Evolutionary conservation across 2,888 invertebrate species (phyloP), one percentile per base, ranked within the genome.

Genomic region (Oscheius sp.): DNA sequence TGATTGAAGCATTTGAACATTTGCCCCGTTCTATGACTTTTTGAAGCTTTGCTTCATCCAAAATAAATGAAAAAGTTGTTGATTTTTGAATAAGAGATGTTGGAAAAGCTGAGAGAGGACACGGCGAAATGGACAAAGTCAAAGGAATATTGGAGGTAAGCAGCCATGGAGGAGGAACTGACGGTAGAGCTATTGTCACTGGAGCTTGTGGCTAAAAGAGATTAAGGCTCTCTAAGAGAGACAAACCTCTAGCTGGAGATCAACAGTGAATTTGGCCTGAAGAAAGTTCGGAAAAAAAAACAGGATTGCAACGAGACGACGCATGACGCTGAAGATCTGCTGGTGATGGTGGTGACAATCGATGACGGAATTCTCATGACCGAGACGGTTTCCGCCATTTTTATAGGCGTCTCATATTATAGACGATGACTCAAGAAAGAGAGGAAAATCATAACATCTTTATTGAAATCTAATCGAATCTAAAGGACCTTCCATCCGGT

Each of bases 401-500:
- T 42, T 20, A 42, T 20, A 42, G 42, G 12, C 42, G 42, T 15
- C 6, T 12, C 20, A 42, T 42, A 17, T 12, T 12, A 37, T 10
- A 6, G 37, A n/a, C 42, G 20, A 42, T 4, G 15, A 17, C 20
- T 17, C 20, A 42, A n/a, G 42, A 42, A 42, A 12, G n/a, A 42
- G 20, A 42, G 20, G 4, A 42, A 12, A 42, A 42, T 37, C 15
- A 4, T 12, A 42, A 42, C 4, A 42, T 17, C 0, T 17, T 3
- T 42, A 42, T 6, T 3, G 20, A 20, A 6, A n/a, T n/a, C n/a
- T n/a, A n/a, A n/a, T n/a, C n/a, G n/a, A 23, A 27, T 29, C 34
- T 55, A 55, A 5, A 33, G 5, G 6, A 75, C 75, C 12, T 65
- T 52, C 78, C 78, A 78, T n/a, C 74, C 74, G 23, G 74, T 74